Base-by-base conservation (phyloP, 2,797 vertebrate species). In the Phrynocephalus forsythii region DNA sequence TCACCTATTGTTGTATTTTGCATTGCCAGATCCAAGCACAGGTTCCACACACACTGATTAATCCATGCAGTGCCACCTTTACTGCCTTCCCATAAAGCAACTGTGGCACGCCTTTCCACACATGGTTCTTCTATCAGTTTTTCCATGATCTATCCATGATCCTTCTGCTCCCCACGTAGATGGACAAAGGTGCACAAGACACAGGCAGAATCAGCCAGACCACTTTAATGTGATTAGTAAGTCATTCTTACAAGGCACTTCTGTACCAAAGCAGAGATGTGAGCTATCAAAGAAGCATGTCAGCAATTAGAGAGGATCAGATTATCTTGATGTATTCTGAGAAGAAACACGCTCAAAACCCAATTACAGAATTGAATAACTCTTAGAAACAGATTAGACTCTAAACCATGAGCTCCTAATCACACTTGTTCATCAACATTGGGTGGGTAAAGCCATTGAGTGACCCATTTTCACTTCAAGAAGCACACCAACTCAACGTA, bases 261-360 rank as follows among this genome's bases (percentile, higher is more conserved):
- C 18, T 69, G 11, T 6, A 33, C 38, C 52, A 38, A n/a, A 50
- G 38, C 8, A 28, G 3, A 67, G 28, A n/a, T 28, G 33, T 85
- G 30, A 79, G 22, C 76, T 50, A 33, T 60, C 69, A 16, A 71
- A 33, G 0, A 80, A n/a, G 8, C 44, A 63, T 38, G 82, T 68
- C 63, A 88, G 6, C 38, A 78, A 72, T 7, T 88, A 78, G 72
- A 63, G 82, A 84, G 77, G 30, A 84, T 15, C 77, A 66, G n/a
- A 52, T 78, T 67, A 66, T 6, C 2, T 68, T 56, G 26, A 77
- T 77, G 66, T 71, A 85, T 85, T n/a, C 24, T 28, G 18, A 69
- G 56, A 85, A 91, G 69, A 86, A 86, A 22, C 4, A 26, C 2
- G 86, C 73, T 86, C 71, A 63, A 76, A 83, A 78, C n/a, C 6